Evolutionary conservation across 2,113 vertebrate species (phyloP).

Genomic region (Symphodus melops): DNA sequence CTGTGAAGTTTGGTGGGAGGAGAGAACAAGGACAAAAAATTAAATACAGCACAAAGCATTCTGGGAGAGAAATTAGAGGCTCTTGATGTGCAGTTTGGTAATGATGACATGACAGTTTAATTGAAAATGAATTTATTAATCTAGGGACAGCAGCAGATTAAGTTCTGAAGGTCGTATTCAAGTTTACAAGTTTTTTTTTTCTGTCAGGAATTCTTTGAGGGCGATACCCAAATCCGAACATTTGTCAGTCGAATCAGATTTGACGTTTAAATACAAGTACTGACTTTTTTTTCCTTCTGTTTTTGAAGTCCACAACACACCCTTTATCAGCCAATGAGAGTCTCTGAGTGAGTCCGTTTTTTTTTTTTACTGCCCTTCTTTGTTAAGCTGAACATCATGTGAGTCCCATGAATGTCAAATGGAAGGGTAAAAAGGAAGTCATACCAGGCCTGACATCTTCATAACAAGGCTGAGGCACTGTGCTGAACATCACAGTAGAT

Average conservation of each 20-base stretch:
- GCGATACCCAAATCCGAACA: too few species aligned
- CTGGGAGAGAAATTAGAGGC: neutral
- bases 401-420: neutral
- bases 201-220: neutral
- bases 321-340: too few species aligned
- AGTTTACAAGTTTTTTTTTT: slow-evolving; percentile 2
- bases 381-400: neutral
- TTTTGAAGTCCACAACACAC: too few species aligned
- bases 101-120: neutral
- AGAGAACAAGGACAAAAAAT: neutral
- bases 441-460: neutral
- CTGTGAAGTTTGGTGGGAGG: slow-evolving; percentile 6
- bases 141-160: neutral
- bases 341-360: too few species aligned
- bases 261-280: too few species aligned
- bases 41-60: neutral
- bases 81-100: neutral
- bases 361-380: too few species aligned
- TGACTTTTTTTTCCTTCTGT: too few species aligned
- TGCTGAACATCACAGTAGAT: slow-evolving; percentile 1
- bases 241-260: too few species aligned
- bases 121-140: neutral
- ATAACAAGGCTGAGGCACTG: neutral
- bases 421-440: slow-evolving; percentile 4
- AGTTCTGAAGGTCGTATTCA: neutral